A percentile compares a stretch with the other conserved stretches of the same genome.
phyloP scores from a whole-genome alignment of 2,113 vertebrate genomes.

The Micromys minutus region DNA sequence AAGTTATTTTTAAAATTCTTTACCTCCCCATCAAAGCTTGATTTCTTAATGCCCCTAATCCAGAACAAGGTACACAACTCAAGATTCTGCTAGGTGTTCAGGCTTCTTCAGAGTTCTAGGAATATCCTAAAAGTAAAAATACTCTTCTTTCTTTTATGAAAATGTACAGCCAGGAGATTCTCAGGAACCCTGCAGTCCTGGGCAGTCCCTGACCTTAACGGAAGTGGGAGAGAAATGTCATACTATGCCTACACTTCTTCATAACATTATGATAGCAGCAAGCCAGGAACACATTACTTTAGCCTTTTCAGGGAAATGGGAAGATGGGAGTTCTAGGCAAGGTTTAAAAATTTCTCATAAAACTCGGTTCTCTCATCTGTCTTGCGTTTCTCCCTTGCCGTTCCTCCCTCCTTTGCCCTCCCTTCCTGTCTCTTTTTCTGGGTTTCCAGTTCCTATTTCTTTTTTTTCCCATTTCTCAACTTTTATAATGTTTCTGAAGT shows the following conservation, averaged over 20 bases:
- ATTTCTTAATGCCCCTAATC: background rate
- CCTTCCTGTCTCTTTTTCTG: background rate
- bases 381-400: background rate
- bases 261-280: background rate
- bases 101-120: background rate
- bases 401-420: fast-evolving
- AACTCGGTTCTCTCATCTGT: background rate
- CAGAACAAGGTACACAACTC: background rate
- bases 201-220: background rate
- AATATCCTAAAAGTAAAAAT: background rate
- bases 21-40: too few species aligned
- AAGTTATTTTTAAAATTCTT: too few species aligned
- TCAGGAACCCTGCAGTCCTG: background rate
- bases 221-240: background rate
- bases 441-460: background rate
- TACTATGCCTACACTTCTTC: background rate
- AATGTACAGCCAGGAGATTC: background rate
- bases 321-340: constrained; percentile 8
- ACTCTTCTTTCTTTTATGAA: background rate
- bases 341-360: background rate
- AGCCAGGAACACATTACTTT: background rate
- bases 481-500: constrained; percentile 51
- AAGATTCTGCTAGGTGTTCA: background rate
- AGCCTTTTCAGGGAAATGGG: background rate
- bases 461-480: background rate